These are phyloP conservation scores for Tanaodytes sp. DNA, from an alignment of 2,888 invertebrate species.

Conservation along the genomic window DNA sequence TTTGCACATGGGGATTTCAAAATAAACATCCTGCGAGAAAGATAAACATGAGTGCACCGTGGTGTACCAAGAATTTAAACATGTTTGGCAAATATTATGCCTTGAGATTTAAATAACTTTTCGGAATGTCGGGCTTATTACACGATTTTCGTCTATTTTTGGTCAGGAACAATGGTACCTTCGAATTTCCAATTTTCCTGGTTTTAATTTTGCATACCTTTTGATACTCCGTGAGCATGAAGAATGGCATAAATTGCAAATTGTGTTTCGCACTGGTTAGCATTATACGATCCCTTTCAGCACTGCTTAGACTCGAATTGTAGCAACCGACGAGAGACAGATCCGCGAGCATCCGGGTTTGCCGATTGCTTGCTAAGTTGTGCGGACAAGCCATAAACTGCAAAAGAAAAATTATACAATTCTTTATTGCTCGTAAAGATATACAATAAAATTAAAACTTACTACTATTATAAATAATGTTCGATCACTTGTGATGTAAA, in stretches of 20 bases:
- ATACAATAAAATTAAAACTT: no score
- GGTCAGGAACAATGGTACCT: no score
- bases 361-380: slow-evolving; percentile 96
- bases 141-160: no score
- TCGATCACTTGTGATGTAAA: no score
- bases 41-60: not conserved
- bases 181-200: no score
- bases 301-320: slow-evolving; percentile 84
- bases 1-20: slow-evolving; percentile 29
- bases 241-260: slow-evolving; percentile 95
- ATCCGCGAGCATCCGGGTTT: slow-evolving; percentile 98
- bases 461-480: no score
- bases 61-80: slow-evolving; percentile 18
- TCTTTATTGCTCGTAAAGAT: no score
- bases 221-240: slow-evolving; percentile 96
- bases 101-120: slow-evolving; percentile 26
- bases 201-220: slow-evolving; percentile 76
- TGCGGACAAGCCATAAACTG: slow-evolving; percentile 91
- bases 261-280: slow-evolving; percentile 96
- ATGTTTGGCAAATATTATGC: slow-evolving; percentile 30
- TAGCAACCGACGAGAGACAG: slow-evolving; percentile 96
- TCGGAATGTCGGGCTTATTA: slow-evolving; percentile 18
- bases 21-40: slow-evolving; percentile 33
- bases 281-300: slow-evolving; percentile 88
- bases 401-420: no score